Base-by-base conservation (phyloP, 2,797 vertebrate genomes). In the Phoeniculus purpureus region DNA sequence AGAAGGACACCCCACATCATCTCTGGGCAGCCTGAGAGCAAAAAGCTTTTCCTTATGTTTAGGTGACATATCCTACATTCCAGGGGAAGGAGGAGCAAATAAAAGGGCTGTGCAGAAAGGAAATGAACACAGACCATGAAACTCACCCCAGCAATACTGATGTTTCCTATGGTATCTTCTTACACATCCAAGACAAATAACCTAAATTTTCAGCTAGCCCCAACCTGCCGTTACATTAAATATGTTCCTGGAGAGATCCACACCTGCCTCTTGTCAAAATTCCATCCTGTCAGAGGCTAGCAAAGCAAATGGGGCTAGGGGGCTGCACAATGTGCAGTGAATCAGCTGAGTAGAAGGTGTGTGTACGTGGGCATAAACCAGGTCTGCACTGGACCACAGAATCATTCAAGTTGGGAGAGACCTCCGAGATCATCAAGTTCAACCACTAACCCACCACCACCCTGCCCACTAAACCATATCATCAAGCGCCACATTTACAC, bases 241-340 rank as follows among this genome's bases (percentile, higher is more conserved):
- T n/a, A 15, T 4, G 27, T 1, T 25, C 51, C 29, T 27, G 22
- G 60, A 14, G 29, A 72, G 29, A 17, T 34, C 40, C 19, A 22
- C 23, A 13, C 21, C 27, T 21, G 7, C 7, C 25, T 34, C 52
- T 31, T 43, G 72, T 7, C 29, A 61, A 78, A 79, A 67, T 43
- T 10, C 7, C 40, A 9, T 17, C 60, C n/a, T 32, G 31, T 22
- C 54, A 32, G 60, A 54, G 15, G 25, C 20, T 40, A 17, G 32
- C 15, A 17, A 60, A 59, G 25, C 52, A n/a, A n/a, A n/a, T n/a
- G n/a, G n/a, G n/a, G n/a, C n/a, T n/a, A n/a, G n/a, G n/a, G n/a
- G n/a, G n/a, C n/a, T n/a, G n/a, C n/a, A 26, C 51, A 1, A 2
- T 2, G 1, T 29, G 55, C 19, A 54, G n/a, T 6, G 17, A 34